Percentiles rank a stretch among this genome's conserved stretches.
Evolutionary conservation across 2,113 vertebrate genomes (phyloP).

Genomic region (Microtus richardsoni): DNA sequence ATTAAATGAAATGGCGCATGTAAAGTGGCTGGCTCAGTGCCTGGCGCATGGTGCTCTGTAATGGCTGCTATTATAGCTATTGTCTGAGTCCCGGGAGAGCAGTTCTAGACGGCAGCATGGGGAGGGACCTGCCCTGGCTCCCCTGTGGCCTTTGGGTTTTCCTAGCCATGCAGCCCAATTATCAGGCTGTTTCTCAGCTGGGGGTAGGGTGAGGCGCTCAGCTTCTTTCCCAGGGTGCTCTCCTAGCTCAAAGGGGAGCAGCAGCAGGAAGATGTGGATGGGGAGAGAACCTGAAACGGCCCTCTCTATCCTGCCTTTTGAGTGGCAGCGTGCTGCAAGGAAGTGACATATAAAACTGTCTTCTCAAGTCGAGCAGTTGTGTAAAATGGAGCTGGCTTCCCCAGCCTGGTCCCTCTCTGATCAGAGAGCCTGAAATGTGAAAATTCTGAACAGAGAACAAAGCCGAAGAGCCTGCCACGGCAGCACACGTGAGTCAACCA

Average conservation of each 20-base stretch:
- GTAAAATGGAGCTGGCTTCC: constrained; percentile 31
- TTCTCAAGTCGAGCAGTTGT: constrained; percentile 39
- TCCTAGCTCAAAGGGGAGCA: constrained; percentile 8
- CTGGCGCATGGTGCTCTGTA: constrained; percentile 4
- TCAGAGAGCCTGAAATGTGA: constrained; percentile 63
- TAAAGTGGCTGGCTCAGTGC: constrained; percentile 66
- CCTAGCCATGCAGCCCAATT: constrained; percentile 63
- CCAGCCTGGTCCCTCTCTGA: constrained; percentile 31
- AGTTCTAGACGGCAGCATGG: not conserved
- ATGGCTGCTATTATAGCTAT: constrained; percentile 53
- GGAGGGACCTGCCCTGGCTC: constrained; percentile 30
- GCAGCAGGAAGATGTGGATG: not conserved
- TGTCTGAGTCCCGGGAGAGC: constrained; percentile 38
- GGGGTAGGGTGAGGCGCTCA: not conserved
- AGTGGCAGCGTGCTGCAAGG: not conserved
- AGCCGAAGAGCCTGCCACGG: constrained; percentile 63
- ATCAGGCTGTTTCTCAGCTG: not conserved
- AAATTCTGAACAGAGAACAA: constrained; percentile 71
- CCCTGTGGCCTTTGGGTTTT: constrained; percentile 47
- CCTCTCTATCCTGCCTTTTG: constrained; percentile 21
- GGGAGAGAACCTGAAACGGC: not conserved
- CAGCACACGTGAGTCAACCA: constrained; percentile 59
- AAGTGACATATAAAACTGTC: constrained; percentile 18
- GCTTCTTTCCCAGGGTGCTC: constrained; percentile 26
- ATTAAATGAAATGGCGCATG: constrained; percentile 71